Percentiles rank a stretch among this genome's conserved stretches.
Evolutionary conservation across 2,888 invertebrate species (phyloP).

Genomic region (Dolichopus griseipennis): DNA sequence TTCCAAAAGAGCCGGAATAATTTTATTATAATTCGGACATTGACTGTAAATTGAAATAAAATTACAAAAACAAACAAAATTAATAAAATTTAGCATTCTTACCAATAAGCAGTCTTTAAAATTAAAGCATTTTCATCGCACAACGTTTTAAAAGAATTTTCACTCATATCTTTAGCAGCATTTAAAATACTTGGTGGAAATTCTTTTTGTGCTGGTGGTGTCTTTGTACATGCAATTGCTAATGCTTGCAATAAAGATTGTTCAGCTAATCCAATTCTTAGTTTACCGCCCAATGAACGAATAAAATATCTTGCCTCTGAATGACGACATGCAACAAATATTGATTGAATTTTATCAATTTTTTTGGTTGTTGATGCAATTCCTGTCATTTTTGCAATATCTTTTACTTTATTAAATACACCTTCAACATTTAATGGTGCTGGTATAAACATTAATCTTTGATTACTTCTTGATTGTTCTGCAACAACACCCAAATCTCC

Average conservation of each 20-base stretch:
- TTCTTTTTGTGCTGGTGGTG: constrained; percentile 60
- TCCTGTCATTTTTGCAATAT: constrained; percentile 80
- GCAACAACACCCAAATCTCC: constrained; percentile 92
- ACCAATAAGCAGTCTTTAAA: constrained; percentile 91
- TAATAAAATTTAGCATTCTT: constrained; percentile 20
- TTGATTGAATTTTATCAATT: constrained; percentile 78
- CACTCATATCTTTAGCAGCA: constrained; percentile 51
- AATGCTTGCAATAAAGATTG: constrained; percentile 89
- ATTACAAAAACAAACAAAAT: neutral
- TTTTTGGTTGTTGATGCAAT: constrained; percentile 71
- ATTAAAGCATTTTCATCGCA: constrained; percentile 66
- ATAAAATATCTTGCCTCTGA: constrained; percentile 85
- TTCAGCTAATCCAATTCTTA: constrained; percentile 93
- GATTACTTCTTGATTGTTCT: constrained; percentile 71
- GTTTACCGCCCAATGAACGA: constrained; percentile 82
- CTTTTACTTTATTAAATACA: constrained; percentile 76
- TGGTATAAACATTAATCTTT: constrained; percentile 81
- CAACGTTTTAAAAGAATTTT: constrained; percentile 63
- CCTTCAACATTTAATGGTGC: constrained; percentile 61
- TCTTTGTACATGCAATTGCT: constrained; percentile 71
- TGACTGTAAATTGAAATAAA: constrained; percentile 52
- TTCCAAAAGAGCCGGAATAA: constrained; percentile 68
- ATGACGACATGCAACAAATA: constrained; percentile 85
- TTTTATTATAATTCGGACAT: constrained; percentile 86
- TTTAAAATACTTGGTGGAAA: constrained; percentile 56